phyloP scores from a whole-genome alignment of 2,888 invertebrate species.

The Drosophila paucipuncta region DNA sequence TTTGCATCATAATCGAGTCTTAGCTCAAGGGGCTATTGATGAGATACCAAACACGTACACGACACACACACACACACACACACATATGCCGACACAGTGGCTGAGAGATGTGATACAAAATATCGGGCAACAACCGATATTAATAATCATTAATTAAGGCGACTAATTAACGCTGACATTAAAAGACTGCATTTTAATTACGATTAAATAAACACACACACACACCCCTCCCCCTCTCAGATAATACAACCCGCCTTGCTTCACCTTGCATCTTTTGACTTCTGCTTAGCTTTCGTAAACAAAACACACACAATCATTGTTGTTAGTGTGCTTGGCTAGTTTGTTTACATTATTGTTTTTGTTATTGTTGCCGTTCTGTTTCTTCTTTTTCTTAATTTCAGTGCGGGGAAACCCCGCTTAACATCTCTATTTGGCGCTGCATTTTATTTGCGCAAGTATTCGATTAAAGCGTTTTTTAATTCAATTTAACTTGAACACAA shows the following conservation, averaged over 20 bases:
- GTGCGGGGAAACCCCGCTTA: constrained; percentile 3
- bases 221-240: background rate
- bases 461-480: constrained; percentile 65
- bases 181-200: constrained; percentile 76
- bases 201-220: constrained; percentile 28
- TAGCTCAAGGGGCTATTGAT: background rate
- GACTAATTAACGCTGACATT: constrained; percentile 81
- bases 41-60: background rate
- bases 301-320: background rate
- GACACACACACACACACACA: background rate
- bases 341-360: constrained; percentile 14
- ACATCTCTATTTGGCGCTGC: constrained; percentile 56
- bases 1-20: constrained; percentile 77
- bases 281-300: constrained; percentile 15
- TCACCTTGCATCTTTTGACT: background rate
- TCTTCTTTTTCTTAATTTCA: background rate
- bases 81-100: background rate
- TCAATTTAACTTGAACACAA: constrained; percentile 70
- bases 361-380: constrained; percentile 16
- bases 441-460: constrained; percentile 65
- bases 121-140: constrained; percentile 73
- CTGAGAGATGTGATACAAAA: constrained; percentile 52
- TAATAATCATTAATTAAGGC: constrained; percentile 80
- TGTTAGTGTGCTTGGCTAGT: constrained; percentile 3
- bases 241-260: background rate